phyloP scores from a whole-genome alignment of 2,113 vertebrate species.

The Gobio gobio region DNA sequence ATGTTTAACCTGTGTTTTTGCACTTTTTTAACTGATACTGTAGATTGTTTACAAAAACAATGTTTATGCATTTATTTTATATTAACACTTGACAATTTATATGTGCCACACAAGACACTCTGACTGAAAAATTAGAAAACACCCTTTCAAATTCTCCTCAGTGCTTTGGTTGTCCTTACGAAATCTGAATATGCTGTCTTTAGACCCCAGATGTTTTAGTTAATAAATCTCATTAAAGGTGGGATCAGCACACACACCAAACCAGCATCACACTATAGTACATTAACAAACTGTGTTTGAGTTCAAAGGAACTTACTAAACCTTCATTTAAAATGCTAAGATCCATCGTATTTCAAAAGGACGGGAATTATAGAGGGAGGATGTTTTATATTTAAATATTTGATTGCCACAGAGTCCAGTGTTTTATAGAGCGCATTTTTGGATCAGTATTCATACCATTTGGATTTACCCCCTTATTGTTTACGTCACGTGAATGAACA shows the following conservation, averaged over 20 bases:
- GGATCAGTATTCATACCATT: background rate
- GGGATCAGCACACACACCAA: background rate
- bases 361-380: too few relatives aligned
- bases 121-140: background rate
- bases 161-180: background rate
- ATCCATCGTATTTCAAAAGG: background rate
- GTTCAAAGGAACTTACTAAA: background rate
- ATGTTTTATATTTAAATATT: background rate
- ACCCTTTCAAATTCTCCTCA: background rate
- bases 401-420: background rate
- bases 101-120: background rate
- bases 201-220: background rate
- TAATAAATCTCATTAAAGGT: background rate
- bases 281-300: background rate
- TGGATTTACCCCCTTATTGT: background rate
- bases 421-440: background rate
- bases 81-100: background rate
- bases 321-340: background rate
- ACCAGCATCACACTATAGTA: background rate
- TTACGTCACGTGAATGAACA: background rate
- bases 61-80: background rate
- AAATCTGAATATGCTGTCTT: background rate
- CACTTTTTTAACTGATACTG: background rate
- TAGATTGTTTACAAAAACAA: background rate
- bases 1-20: background rate